phyloP scores from a whole-genome alignment of 2,113 vertebrate species.

The Ramphastos sulfuratus region DNA sequence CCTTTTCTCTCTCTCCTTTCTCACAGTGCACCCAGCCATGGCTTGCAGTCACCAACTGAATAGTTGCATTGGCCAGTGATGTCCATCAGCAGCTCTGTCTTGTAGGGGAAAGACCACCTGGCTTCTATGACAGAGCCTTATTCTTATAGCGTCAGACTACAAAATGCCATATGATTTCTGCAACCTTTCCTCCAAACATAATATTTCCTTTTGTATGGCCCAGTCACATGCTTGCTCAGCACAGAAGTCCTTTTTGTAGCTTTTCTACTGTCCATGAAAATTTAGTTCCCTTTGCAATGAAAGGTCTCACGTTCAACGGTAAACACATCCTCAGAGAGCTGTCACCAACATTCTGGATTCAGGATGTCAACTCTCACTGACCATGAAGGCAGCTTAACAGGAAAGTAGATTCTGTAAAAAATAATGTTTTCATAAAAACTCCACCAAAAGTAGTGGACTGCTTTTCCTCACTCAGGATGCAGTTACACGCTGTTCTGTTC shows the following conservation, averaged over 20 bases:
- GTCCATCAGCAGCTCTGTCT: not conserved
- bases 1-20: not conserved
- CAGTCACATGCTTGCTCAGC: not conserved
- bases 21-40: not conserved
- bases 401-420: slow-evolving; percentile 15
- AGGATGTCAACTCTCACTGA: not conserved
- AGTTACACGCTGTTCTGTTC: not conserved
- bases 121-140: not conserved
- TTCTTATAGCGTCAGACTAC: not conserved
- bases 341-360: not conserved
- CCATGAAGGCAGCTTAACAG: slow-evolving; percentile 1
- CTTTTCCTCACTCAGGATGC: not conserved
- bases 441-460: not conserved
- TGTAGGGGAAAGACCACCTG: not conserved
- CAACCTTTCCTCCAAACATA: not conserved
- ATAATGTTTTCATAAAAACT: not conserved
- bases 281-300: not conserved
- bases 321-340: not conserved
- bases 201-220: not conserved
- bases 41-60: not conserved
- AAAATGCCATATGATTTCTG: not conserved
- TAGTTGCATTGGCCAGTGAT: not conserved
- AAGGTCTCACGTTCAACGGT: not conserved
- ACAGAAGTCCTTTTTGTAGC: not conserved
- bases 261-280: not conserved